Evolutionary conservation across 2,797 vertebrate genomes (phyloP), one percentile per base, ranked within the genome.

Genomic region (Tadarida brasiliensis): DNA sequence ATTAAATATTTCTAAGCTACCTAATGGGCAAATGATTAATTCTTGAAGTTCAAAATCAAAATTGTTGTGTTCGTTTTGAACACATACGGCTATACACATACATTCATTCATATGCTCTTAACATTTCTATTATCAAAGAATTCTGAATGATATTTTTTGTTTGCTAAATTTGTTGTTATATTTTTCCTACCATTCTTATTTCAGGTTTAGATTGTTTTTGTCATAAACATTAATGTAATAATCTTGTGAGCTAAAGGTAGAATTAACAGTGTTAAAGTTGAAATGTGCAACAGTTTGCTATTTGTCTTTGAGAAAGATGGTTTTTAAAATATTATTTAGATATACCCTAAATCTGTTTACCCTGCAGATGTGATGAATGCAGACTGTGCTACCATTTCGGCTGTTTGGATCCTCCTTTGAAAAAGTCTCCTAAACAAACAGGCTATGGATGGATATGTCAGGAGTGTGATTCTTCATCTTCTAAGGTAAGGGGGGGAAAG

Each of bases 401-500:
- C 80, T 99, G 99, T 96, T 98, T 99, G 98, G 99, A 99, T 97
- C 99, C 99, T 98, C 99, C 99, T n/a, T 98, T 99, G 98, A 99
- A 99, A 99, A 99, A 99, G 98, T 99, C 99, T 93, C 99, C 99
- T 92, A 99, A 99, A 97, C 99, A 99, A 98, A 99, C 99, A 14
- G 99, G 99, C 90, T 99, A 99, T 88, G 99, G 99, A 90, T 99
- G 99, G 99, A 99, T 99, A 98, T 99, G 99, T 98, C 99, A 99
- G 97, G 99, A 99, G 96, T 99, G 99, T 98, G 99, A 99, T 98
- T 99, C 99, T 77, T 99, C 99, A 11, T 99, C 99, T 96, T 99
- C 99, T 93, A 99, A 99, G 99, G 99, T 99, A 98, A 99, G 99
- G 96, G 88, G 88, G 17, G 17, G 39, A 82, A 76, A 26, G 7